Conservation (phyloP, 2,888 invertebrate species). For the Calameuta pallipes region DNA sequence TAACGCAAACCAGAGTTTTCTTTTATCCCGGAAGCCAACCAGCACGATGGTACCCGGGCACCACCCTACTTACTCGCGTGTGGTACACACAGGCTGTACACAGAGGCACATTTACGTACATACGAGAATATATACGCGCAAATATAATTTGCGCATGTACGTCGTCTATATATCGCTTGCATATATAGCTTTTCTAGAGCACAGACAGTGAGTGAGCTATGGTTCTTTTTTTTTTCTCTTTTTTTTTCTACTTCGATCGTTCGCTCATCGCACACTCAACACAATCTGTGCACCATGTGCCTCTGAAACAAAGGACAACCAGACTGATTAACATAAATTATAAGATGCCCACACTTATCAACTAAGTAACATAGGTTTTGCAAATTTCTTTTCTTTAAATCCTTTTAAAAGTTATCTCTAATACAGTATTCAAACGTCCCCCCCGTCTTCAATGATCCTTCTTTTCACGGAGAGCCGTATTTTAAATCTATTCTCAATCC, state of each 20-base stretch:
- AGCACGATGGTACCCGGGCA: constrained; percentile 59
- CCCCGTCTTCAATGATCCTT: neutral
- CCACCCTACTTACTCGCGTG: constrained; percentile 48
- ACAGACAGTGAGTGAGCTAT: constrained; percentile 65
- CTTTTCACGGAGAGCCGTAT: neutral
- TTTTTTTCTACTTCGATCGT: constrained; percentile 43
- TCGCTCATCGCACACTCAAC: constrained; percentile 64
- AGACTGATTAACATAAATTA: constrained; percentile 66
- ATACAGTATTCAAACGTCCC: neutral
- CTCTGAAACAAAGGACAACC: constrained; percentile 82
- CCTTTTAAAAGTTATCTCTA: constrained; percentile 6
- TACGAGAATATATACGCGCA: constrained; percentile 23
- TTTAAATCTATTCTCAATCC: constrained; percentile 43
- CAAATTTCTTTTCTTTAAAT: constrained; percentile 15
- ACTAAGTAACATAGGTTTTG: constrained; percentile 25
- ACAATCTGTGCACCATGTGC: constrained; percentile 75
- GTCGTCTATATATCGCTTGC: constrained; percentile 53
- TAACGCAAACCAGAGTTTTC: constrained; percentile 45
- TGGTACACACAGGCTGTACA: constrained; percentile 62
- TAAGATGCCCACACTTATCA: constrained; percentile 60
- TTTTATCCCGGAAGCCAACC: constrained; percentile 56
- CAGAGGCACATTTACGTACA: constrained; percentile 63
- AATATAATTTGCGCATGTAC: constrained; percentile 42
- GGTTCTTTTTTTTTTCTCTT: constrained; percentile 40
- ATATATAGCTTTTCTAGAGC: constrained; percentile 56